Evolutionary conservation across 37 sponge, comb jelly and placozoan species (phyloP), one percentile per base, ranked within the genome.

Genomic region (Corticium candelabrum): DNA sequence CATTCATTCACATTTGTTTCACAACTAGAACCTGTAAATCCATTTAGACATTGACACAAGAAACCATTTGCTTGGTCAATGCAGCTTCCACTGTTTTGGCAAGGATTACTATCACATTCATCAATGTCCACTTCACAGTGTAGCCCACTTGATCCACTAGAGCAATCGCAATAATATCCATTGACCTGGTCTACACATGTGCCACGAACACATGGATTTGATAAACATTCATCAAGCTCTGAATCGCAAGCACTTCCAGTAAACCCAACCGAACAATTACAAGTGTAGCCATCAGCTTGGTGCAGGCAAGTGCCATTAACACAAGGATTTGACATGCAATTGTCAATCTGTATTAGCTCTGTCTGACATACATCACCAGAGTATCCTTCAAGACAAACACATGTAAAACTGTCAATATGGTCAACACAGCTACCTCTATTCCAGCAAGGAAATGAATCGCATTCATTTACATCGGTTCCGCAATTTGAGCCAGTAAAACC

Each of bases 61-160:
- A 31, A 76, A 56, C 69, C 33, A 34, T 21, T 67, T 0, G 39
- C 5, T 1, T 67, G 40, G 71, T 77, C 82, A 34, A 82, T 32
- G 68, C 91, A 90, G 27, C 85, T 85, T 27, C 80, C 91, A 79
- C 40, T 62, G 43, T 88, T 88, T 0, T 50, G 62, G 62, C 84
- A 83, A 35, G 79, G 79, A 3, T 68, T 67, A 2, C 39, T 7
- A 38, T 39, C 72, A 70, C 84, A 83, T 27, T 38, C 74, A 32
- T 82, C 21, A 11, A 50, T 11, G 11, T 50, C 62, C 62, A 21
- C 21, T 21, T 50, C 62, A 21, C 62, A 50, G 62, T 50, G 11
- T 11, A 11, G 11, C 15, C 62, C 62, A 21, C 15, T 50, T 27
- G 21, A 50, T 11, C 62, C 62, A 50, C 11, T 21, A 50, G 21